Conservation (phyloP, 2,888 invertebrate genomes). For the Charanyca ferruginea region DNA sequence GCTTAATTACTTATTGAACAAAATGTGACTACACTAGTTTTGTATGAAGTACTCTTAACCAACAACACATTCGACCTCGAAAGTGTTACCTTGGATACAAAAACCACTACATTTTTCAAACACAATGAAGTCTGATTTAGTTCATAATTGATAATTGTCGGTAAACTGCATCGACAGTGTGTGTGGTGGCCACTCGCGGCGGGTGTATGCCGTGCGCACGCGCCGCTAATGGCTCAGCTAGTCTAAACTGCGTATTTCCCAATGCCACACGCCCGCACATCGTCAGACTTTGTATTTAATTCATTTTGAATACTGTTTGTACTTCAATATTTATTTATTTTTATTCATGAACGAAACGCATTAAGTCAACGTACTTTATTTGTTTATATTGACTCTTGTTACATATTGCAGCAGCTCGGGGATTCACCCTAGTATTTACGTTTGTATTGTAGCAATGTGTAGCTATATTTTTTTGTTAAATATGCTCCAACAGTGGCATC, state of each 20-base stretch:
- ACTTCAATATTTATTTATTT: conserved; percentile 10
- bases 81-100: too few species aligned
- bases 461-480: conserved; percentile 11
- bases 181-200: not conserved
- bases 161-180: conserved; percentile 22
- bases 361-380: conserved; percentile 1
- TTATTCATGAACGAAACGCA: conserved; percentile 15
- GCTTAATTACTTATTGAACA: too few species aligned
- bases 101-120: too few species aligned
- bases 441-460: conserved; percentile 19
- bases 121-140: conserved; percentile 6
- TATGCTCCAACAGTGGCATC: conserved; percentile 19
- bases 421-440: conserved; percentile 25
- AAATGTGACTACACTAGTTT: too few species aligned
- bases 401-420: conserved; percentile 37
- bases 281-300: not conserved
- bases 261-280: not conserved
- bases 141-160: conserved; percentile 24
- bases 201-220: not conserved
- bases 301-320: not conserved
- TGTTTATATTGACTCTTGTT: conserved; percentile 23
- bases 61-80: too few species aligned
- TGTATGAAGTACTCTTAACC: too few species aligned
- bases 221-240: not conserved
- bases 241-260: conserved; percentile 20